These are phyloP conservation scores for Megalurothrips usitatus DNA, from an alignment of 2,888 invertebrate species.

Conservation along the genomic window DNA sequence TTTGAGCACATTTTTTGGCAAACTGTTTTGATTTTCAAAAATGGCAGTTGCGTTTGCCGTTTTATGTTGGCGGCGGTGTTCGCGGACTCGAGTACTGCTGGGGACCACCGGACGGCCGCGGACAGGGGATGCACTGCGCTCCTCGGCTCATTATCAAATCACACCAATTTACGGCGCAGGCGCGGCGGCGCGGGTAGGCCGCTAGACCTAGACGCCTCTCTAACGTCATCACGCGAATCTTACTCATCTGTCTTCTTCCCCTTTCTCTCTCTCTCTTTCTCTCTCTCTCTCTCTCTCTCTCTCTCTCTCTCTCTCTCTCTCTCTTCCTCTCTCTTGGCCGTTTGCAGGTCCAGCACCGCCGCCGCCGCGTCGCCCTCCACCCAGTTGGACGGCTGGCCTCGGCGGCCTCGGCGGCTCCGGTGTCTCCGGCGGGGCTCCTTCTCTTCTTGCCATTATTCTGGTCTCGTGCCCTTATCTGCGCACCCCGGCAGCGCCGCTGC, in stretches of 20 bases:
- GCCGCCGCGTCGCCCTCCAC: too few species aligned
- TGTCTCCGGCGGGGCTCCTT: not conserved
- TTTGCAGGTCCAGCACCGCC: too few species aligned
- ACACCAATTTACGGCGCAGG: constrained; percentile 5
- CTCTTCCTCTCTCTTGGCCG: not conserved
- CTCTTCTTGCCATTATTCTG: not conserved
- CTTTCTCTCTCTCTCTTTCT: not conserved
- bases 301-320: not conserved
- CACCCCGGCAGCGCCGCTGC: not conserved
- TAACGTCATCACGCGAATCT: not conserved
- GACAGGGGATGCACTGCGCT: not conserved
- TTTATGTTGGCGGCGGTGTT: too few species aligned
- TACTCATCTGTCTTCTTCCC: not conserved
- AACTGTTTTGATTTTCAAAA: too few species aligned
- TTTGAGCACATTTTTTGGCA: too few species aligned
- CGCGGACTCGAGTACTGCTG: not conserved
- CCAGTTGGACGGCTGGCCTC: too few species aligned
- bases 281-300: constrained; percentile 1
- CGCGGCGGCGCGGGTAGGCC: too few species aligned
- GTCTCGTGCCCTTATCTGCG: not conserved
- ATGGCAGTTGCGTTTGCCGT: too few species aligned
- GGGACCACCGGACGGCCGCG: too few species aligned
- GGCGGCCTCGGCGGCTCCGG: not conserved
- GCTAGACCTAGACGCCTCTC: too few species aligned
- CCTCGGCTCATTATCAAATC: not conserved